Percentiles rank a stretch among this genome's conserved stretches.
Evolutionary conservation across 2,888 invertebrate genomes (phyloP).

Genomic region (Trilocha varians): DNA sequence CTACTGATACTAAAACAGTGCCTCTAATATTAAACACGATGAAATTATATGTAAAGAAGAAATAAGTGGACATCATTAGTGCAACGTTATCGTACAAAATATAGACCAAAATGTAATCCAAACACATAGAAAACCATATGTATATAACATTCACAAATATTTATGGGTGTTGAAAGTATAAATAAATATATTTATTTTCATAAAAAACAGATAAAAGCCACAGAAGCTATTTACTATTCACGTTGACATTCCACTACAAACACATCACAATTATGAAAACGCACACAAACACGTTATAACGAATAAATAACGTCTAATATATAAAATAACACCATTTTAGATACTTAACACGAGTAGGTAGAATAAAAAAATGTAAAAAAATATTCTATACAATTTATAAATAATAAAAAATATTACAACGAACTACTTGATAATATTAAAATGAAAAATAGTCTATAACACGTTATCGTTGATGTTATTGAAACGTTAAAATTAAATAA

Average conservation of each 20-base stretch:
- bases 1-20: conserved; percentile 27
- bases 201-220: conserved; percentile 43
- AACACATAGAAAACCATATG: conserved; percentile 44
- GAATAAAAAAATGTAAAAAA: conserved; percentile 34
- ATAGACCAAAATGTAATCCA: conserved; percentile 63
- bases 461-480: conserved; percentile 26
- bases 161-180: conserved; percentile 45
- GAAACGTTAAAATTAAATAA: conserved; percentile 4
- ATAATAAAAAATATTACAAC: conserved; percentile 52
- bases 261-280: conserved; percentile 5
- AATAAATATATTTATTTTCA: conserved; percentile 24
- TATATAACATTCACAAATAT: conserved; percentile 43
- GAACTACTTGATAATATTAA: conserved; percentile 49
- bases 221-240: conserved; percentile 56
- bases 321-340: conserved; percentile 11
- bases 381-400: conserved; percentile 17
- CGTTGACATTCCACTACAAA: conserved; percentile 49
- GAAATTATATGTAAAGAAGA: conserved; percentile 17
- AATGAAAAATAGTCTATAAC: conserved; percentile 31
- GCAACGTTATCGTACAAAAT: conserved; percentile 66
- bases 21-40: conserved; percentile 6
- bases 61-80: conserved; percentile 47
- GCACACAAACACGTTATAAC: conserved; percentile 8
- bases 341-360: conserved; percentile 52
- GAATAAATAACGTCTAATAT: conserved; percentile 5